Percentiles rank a stretch among this genome's conserved stretches.
These are phyloP conservation scores for Lasiommata megera DNA, from an alignment of 2,888 invertebrate genomes.

Conservation along the genomic window DNA sequence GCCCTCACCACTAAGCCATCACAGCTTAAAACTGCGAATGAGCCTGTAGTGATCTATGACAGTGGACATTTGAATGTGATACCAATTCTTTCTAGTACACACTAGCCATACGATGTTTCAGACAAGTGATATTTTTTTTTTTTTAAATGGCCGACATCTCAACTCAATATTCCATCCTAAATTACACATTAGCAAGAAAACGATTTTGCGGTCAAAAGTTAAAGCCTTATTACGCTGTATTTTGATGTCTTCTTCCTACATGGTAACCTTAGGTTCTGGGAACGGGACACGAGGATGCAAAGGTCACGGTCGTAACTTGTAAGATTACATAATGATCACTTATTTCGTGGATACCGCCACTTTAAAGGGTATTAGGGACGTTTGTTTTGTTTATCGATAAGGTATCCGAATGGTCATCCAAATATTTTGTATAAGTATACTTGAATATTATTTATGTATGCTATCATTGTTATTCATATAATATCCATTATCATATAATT, in stretches of 20 bases:
- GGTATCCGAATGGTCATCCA: background rate
- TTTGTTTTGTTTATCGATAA: slow-evolving; percentile 12
- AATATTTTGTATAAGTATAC: background rate
- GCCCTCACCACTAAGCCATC: too few species aligned
- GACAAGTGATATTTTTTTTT: too few species aligned
- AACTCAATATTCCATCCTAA: slow-evolving; percentile 1
- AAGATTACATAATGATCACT: slow-evolving; percentile 73
- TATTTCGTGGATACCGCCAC: slow-evolving; percentile 58
- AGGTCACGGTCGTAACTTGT: slow-evolving; percentile 47
- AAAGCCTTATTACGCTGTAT: slow-evolving; percentile 29
- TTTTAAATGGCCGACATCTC: background rate
- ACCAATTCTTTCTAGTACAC: background rate
- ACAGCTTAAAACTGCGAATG: too few species aligned
- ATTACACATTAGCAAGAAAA: background rate
- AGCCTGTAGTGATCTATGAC: too few species aligned
- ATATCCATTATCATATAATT: too few species aligned
- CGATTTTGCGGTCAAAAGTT: slow-evolving; percentile 15
- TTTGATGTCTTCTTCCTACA: slow-evolving; percentile 32
- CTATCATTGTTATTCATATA: too few species aligned
- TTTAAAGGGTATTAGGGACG: slow-evolving; percentile 42
- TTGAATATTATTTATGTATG: too few species aligned
- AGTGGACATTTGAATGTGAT: too few species aligned
- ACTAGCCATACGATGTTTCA: background rate
- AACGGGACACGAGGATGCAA: slow-evolving; percentile 38
- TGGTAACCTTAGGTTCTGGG: slow-evolving; percentile 42